Evolutionary conservation across 1,140 invertebrate species (phyloP), one percentile per base, ranked within the genome.

Genomic region (Pissodes strobi): DNA sequence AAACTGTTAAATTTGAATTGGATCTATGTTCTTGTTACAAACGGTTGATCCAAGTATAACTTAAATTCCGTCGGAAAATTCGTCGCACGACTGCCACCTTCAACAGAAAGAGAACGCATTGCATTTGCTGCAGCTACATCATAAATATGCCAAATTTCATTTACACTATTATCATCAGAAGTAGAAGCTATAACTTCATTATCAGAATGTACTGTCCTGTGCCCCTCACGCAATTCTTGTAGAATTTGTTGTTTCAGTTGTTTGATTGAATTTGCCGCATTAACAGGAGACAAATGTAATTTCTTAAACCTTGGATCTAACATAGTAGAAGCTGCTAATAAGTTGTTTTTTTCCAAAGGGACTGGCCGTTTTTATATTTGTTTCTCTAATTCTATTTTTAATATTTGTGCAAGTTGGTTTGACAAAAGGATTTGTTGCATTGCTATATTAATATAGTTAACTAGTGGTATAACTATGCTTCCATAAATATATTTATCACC

Each of bases 291-390:
- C 13, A 62, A 62, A 53, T 62, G 45, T 18, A 62, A 15, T 62
- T 62, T 52, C 37, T 62, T 62, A 41, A 62, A 62, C 18, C 59
- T 51, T 3, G 59, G 59, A 37, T 60, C 57, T 22, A 60, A n/a
- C 12, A 60, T 30, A 10, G 57, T 60, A 15, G 57, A 41, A 49
- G 27, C 43, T 15, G 21, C 17, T 19, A 60, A 49, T 12, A 60
- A 34, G 13, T 13, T 12, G 19, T 48, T 60, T 18, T 19, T 18
- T 38, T 60, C 57, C 8, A 49, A 17, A 13, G 15, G 23, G 2
- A 17, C 12, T 27, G 51, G 27, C 18, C 57, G 19, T 12, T 60
- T 60, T 15, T 45, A 9, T n/a, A 60, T 5, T 30, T 60, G 39
- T 18, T 15, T 37, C 17, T 30, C 9, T 12, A 48, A 17, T 30